Conservation (phyloP, 2,113 vertebrate genomes). For the Nesospiza acunhae region DNA sequence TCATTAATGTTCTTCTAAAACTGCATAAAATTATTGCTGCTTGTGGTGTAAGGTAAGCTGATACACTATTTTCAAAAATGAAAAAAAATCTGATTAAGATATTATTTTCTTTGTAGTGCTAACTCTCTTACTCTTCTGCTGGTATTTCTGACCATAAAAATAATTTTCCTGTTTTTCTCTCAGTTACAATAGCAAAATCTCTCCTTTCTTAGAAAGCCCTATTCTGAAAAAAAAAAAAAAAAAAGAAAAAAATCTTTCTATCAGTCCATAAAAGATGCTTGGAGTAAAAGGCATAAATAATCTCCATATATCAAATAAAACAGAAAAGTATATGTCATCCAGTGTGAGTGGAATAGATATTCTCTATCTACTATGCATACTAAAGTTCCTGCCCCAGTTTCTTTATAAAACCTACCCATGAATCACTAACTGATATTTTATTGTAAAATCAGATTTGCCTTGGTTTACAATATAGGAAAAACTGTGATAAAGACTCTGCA, state of each 20-base stretch:
- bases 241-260: not conserved
- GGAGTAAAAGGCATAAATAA: not conserved
- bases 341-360: not conserved
- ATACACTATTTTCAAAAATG: not conserved
- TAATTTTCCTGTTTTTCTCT: not conserved
- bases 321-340: not conserved
- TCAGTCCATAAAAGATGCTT: not conserved
- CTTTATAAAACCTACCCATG: not conserved
- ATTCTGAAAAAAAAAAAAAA: not conserved
- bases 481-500: not conserved
- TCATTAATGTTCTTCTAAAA: not conserved
- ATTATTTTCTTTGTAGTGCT: not conserved
- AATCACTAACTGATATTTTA: not conserved
- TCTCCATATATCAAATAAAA: not conserved
- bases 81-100: not conserved
- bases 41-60: not conserved
- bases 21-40: not conserved
- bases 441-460: not conserved
- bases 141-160: not conserved
- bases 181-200: not conserved
- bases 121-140: not conserved
- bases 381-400: not conserved
- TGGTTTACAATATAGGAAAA: not conserved
- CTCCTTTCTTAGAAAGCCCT: not conserved
- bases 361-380: not conserved